These are phyloP conservation scores for Eudasyphora cyanicolor DNA, from an alignment of 2,888 invertebrate species.

Conservation along the genomic window DNA sequence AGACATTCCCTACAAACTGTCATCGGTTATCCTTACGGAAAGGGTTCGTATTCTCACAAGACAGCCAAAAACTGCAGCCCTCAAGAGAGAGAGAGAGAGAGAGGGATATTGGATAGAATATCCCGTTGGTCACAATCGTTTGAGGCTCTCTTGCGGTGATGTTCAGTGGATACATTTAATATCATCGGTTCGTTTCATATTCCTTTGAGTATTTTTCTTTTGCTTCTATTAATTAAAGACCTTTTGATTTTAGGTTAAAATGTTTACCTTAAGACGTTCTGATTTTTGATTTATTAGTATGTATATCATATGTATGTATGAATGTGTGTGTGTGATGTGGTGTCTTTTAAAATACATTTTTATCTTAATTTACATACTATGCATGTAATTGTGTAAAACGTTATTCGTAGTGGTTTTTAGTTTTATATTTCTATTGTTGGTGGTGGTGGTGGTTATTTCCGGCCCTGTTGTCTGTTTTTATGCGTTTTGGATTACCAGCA, in stretches of 20 bases:
- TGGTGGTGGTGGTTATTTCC: conserved; percentile 59
- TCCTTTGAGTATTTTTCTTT: conserved; percentile 24
- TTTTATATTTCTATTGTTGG: conserved; percentile 43
- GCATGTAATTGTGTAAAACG: conserved; percentile 44
- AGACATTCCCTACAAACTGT: conserved; percentile 58
- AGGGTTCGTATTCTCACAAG: background rate
- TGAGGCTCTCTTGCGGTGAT: background rate
- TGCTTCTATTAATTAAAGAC: background rate
- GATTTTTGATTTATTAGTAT: conserved; percentile 36
- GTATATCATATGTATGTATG: conserved; percentile 30
- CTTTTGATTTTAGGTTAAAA: conserved; percentile 61
- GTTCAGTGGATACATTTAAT: background rate
- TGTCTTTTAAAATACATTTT: conserved; percentile 28
- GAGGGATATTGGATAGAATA: too few relatives aligned
- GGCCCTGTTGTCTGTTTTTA: conserved; percentile 48
- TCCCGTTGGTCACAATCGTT: background rate
- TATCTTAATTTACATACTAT: background rate
- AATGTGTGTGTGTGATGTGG: conserved; percentile 13
- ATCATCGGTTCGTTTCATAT: too few relatives aligned
- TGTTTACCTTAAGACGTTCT: conserved; percentile 43
- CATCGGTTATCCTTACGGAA: background rate
- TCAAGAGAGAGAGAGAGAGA: too few relatives aligned
- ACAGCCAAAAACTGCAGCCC: background rate
- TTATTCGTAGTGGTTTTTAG: conserved; percentile 34
- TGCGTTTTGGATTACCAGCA: conserved; percentile 24